A percentile compares a stretch with the other conserved stretches of the same genome.
These are phyloP conservation scores for Chelonus insularis DNA, from an alignment of 1,140 invertebrate species.

Conservation along the genomic window DNA sequence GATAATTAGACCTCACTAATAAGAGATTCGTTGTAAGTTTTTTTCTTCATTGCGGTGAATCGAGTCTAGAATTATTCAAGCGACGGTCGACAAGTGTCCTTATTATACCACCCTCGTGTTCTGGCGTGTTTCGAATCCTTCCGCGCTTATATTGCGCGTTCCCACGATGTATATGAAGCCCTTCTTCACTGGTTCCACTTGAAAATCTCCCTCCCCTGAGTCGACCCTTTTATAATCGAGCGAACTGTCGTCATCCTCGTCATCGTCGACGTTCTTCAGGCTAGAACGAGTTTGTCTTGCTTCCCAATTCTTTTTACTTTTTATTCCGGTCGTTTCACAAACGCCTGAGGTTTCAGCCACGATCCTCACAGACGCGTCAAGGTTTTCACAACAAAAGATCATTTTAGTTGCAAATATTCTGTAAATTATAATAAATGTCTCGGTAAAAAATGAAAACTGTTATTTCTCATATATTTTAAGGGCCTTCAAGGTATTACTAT, in stretches of 20 bases:
- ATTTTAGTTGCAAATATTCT: no score
- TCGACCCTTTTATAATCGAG: conserved; percentile 16
- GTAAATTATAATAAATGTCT: no score
- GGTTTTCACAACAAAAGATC: no score
- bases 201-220: background rate
- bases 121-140: conserved; percentile 32
- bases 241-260: background rate
- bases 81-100: conserved; percentile 42
- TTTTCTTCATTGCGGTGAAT: conserved; percentile 15
- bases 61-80: conserved; percentile 27
- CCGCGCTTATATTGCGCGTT: conserved; percentile 32
- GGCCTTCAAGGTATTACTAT: no score
- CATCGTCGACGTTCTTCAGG: conserved; percentile 5
- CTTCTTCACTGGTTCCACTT: conserved; percentile 7
- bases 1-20: conserved; percentile 5
- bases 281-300: conserved; percentile 16
- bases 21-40: background rate
- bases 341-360: background rate
- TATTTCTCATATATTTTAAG: no score
- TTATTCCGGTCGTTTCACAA: background rate
- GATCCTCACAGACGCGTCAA: background rate
- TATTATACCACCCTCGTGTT: conserved; percentile 40
- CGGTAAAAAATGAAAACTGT: no score
- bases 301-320: background rate
- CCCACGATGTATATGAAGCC: conserved; percentile 29